Evolutionary conservation across 2,113 vertebrate genomes (phyloP), one percentile per base, ranked within the genome.

Genomic region (Protobothrops flavoviridis): DNA sequence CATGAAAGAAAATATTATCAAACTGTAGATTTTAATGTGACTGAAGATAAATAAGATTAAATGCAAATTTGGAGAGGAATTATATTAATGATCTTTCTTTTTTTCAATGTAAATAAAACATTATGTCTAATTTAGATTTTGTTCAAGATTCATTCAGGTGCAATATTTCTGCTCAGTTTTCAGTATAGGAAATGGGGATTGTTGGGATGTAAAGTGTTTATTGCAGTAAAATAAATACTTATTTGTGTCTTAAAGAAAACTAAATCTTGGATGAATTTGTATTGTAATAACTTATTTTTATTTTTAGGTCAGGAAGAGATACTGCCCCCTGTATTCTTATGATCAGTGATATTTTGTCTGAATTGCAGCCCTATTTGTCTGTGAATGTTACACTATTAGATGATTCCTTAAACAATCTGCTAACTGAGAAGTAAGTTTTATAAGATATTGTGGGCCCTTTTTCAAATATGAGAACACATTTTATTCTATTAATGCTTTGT

Each of bases 391-490:
- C 3, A n/a, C 13, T 10, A 23, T 43, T 64, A 8, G 24, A 17
- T 6, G 93, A 90, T 81, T 9, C 24, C 29, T 1, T 92, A 0
- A 88, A 26, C 1, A 56, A 12, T 10, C 48, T 95, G 53, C 91
- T 96, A 21, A 69, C 94, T 3, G 97, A 96, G 89, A 93, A 55
- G 98, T 98, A 91, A 96, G 97, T 96, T 85, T 29, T 88, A 0
- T 24, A 3, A 64, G 21, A 1, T n/a, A n/a, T 23, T 93, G 0
- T 0, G 0, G 0, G 7, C 87, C 69, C n/a, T 24, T 0, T 0
- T 91, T 12, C 91, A 81, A 91, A 29, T 50, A 87, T 93, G 50
- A 94, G 5, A 21, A 0, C 69, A 57, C 10, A 91, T 17, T 20
- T 26, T 90, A 0, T 21, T 64, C 5, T 55, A 21, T 85, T n/a